Evolutionary conservation across 2,888 invertebrate species (phyloP).

Genomic region (Diplolepis rosae): DNA sequence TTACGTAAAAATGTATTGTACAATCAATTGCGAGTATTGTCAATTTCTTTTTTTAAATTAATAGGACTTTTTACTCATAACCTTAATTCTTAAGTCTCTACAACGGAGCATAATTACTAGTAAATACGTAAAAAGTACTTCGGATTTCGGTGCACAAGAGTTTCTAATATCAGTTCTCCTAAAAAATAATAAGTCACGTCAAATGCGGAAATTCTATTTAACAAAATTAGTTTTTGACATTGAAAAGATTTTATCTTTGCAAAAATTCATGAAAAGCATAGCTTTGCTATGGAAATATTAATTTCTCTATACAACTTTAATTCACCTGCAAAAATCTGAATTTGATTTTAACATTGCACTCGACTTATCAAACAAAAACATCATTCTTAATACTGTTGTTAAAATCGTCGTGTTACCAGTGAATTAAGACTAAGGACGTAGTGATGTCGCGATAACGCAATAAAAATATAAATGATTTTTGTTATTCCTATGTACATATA

Average conservation of each 20-base stretch:
- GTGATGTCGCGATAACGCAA: constrained; percentile 26
- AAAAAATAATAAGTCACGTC: not conserved
- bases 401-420: not conserved
- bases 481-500: constrained; percentile 56
- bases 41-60: constrained; percentile 50
- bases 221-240: not conserved
- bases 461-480: constrained; percentile 6
- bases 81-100: constrained; percentile 39
- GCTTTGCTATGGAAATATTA: not conserved
- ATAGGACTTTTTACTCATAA: constrained; percentile 34
- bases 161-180: not conserved
- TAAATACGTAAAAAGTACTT: not conserved
- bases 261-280: not conserved
- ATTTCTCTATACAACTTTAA: constrained; percentile 6
- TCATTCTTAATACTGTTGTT: constrained; percentile 32
- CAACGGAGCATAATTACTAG: not conserved
- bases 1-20: constrained; percentile 50
- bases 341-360: too few relatives aligned
- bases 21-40: constrained; percentile 67
- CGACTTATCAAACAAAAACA: constrained; percentile 28
- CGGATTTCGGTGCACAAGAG: not conserved
- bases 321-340: too few relatives aligned
- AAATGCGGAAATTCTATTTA: not conserved
- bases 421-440: constrained; percentile 30
- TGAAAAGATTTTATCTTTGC: not conserved